These are phyloP conservation scores for Drosophila funebris DNA, from an alignment of 1,140 invertebrate genomes.

Conservation along the genomic window DNA sequence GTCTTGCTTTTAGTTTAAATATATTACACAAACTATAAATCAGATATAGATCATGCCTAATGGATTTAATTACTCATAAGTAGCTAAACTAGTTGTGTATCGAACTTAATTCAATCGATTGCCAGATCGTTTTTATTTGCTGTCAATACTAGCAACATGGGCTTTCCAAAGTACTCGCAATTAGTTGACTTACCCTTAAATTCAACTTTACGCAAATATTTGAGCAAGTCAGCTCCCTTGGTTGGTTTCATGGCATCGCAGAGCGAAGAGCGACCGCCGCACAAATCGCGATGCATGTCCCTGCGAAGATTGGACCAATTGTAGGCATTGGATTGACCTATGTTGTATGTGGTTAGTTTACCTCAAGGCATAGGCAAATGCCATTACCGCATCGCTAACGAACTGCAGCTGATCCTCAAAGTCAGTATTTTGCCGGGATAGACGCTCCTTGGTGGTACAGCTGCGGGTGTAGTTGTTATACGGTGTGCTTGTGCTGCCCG, in stretches of 20 bases:
- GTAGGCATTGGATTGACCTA: neutral
- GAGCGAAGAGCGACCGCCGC: conserved; percentile 89
- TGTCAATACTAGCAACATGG: neutral
- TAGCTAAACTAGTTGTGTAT: too few species aligned
- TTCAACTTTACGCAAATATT: conserved; percentile 92
- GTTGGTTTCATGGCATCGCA: conserved; percentile 95
- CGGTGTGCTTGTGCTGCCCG: conserved; percentile 90
- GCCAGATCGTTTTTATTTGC: neutral
- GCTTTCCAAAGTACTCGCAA: neutral
- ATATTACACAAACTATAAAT: too few species aligned
- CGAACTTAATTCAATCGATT: neutral
- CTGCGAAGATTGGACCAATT: conserved; percentile 83
- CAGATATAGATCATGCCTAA: too few species aligned
- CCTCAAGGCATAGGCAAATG: conserved; percentile 94
- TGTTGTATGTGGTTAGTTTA: conserved; percentile 78
- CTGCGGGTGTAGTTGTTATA: conserved; percentile 90
- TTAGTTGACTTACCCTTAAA: conserved; percentile 89
- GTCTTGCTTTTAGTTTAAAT: too few species aligned
- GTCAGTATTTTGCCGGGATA: conserved; percentile 90
- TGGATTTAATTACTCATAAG: too few species aligned
- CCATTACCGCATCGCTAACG: conserved; percentile 96
- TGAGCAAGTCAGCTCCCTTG: conserved; percentile 92
- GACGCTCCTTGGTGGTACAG: conserved; percentile 89
- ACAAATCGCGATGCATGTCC: conserved; percentile 93
- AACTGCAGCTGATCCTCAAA: conserved; percentile 96